These are phyloP conservation scores for Stratiolaelaps scimitus DNA, from an alignment of 1,140 invertebrate genomes.

Conservation along the genomic window DNA sequence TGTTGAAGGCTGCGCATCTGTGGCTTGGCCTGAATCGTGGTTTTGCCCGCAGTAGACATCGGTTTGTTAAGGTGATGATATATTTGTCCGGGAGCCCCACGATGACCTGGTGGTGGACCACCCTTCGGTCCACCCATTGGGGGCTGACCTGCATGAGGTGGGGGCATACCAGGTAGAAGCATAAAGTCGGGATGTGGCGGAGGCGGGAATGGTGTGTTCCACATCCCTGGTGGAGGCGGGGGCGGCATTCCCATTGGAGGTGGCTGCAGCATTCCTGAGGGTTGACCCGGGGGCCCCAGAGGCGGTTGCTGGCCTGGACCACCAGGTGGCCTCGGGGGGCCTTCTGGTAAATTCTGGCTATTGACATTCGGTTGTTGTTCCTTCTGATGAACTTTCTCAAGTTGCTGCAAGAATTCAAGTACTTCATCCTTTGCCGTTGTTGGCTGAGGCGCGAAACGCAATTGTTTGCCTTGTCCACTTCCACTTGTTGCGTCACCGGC, in stretches of 20 bases:
- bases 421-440: slow-evolving; percentile 26
- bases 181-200: slow-evolving; percentile 35
- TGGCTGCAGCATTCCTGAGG: slow-evolving; percentile 48
- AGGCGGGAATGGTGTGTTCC: slow-evolving; percentile 43
- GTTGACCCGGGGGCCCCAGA: slow-evolving; percentile 51
- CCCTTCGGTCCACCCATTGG: slow-evolving; percentile 38
- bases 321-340: slow-evolving; percentile 45
- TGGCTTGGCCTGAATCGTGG: slow-evolving; percentile 82
- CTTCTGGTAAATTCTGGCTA: slow-evolving; percentile 38
- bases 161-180: slow-evolving; percentile 37
- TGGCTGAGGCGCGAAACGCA: slow-evolving; percentile 17
- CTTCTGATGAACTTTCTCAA: slow-evolving; percentile 24
- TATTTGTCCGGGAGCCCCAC: background rate
- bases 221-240: slow-evolving; percentile 38
- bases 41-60: slow-evolving; percentile 41
- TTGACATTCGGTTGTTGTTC: slow-evolving; percentile 41
- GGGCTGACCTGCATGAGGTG: slow-evolving; percentile 36
- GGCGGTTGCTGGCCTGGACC: slow-evolving; percentile 44
- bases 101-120: background rate
- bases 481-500: background rate
- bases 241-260: slow-evolving; percentile 42
- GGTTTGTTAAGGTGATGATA: background rate
- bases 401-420: slow-evolving; percentile 20
- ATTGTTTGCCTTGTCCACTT: background rate
- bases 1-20: slow-evolving; percentile 84